These are phyloP conservation scores for Melanostoma mellinum DNA, from an alignment of 2,888 invertebrate species.

Conservation along the genomic window DNA sequence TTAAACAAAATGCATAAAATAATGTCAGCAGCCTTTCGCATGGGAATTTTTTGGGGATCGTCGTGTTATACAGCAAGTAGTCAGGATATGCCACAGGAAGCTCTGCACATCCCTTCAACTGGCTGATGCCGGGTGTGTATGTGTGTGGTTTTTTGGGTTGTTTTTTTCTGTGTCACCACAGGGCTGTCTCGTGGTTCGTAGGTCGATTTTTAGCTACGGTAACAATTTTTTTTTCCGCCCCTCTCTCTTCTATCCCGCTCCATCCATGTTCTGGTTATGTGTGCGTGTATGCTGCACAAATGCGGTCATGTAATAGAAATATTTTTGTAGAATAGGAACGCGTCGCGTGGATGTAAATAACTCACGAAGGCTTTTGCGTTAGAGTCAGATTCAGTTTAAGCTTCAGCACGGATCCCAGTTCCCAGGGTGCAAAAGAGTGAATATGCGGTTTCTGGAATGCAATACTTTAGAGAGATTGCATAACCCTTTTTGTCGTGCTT, in stretches of 20 bases:
- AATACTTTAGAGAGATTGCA: slow-evolving; percentile 66
- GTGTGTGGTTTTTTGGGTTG: slow-evolving; percentile 4
- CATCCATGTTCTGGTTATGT: slow-evolving; percentile 7
- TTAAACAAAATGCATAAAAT: slow-evolving; percentile 73
- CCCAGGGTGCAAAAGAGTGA: slow-evolving; percentile 41
- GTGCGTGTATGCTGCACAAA: slow-evolving; percentile 50
- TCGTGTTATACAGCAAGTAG: slow-evolving; percentile 38
- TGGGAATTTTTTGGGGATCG: slow-evolving; percentile 61
- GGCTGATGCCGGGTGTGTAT: slow-evolving; percentile 18
- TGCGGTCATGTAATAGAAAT: slow-evolving; percentile 66
- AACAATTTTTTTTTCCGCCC: slow-evolving; percentile 52
- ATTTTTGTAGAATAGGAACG: slow-evolving; percentile 65
- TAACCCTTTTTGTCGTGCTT: slow-evolving; percentile 34
- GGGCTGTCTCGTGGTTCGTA: slow-evolving; percentile 59
- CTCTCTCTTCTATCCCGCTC: neutral
- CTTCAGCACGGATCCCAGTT: slow-evolving; percentile 45
- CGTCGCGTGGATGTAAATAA: slow-evolving; percentile 71
- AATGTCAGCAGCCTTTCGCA: slow-evolving; percentile 71
- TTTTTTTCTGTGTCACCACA: slow-evolving; percentile 56
- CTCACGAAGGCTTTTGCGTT: slow-evolving; percentile 65
- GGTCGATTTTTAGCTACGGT: slow-evolving; percentile 64
- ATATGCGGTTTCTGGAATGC: slow-evolving; percentile 69
- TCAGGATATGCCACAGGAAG: slow-evolving; percentile 47
- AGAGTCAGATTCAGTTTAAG: slow-evolving; percentile 51
- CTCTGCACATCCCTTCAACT: slow-evolving; percentile 52